A percentile compares a stretch with the other conserved stretches of the same genome.
These are phyloP conservation scores for Gryon sp. DNA, from an alignment of 1,140 invertebrate species.

Conservation along the genomic window DNA sequence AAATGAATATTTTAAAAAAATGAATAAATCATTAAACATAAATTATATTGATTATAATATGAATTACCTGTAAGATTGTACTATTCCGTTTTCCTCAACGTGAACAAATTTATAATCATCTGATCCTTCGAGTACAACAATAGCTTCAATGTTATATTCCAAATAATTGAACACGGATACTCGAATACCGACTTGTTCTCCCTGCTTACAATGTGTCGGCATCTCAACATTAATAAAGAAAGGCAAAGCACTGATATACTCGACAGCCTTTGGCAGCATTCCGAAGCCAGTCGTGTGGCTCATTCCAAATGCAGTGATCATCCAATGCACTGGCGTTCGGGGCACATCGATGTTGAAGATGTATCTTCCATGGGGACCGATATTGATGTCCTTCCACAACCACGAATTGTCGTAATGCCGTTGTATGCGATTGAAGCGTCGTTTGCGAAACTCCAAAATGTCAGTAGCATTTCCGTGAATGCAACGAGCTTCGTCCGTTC, in stretches of 20 bases:
- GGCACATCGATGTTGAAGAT: constrained; percentile 95
- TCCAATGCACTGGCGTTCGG: constrained; percentile 91
- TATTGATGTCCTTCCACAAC: constrained; percentile 96
- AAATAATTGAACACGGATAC: constrained; percentile 97
- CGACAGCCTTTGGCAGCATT: constrained; percentile 88
- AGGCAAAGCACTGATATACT: constrained; percentile 91
- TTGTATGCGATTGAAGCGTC: constrained; percentile 91
- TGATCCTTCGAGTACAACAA: constrained; percentile 90
- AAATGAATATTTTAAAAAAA: no score
- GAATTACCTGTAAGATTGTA: constrained; percentile 84
- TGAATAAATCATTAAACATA: neutral
- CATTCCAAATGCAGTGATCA: constrained; percentile 94
- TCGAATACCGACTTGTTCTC: constrained; percentile 95
- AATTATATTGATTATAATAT: neutral
- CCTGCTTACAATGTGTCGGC: constrained; percentile 89
- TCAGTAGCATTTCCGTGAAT: constrained; percentile 82
- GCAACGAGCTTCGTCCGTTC: constrained; percentile 92
- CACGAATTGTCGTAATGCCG: constrained; percentile 96
- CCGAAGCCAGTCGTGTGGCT: constrained; percentile 92
- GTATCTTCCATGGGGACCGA: constrained; percentile 92
- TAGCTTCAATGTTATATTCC: constrained; percentile 89
- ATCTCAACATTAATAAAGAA: constrained; percentile 98
- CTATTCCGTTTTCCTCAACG: constrained; percentile 94
- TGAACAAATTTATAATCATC: constrained; percentile 96
- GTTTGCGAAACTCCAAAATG: constrained; percentile 87